Evolutionary conservation across 2,888 invertebrate genomes (phyloP), one percentile per base, ranked within the genome.

Genomic region (Argynnis bischoffii): DNA sequence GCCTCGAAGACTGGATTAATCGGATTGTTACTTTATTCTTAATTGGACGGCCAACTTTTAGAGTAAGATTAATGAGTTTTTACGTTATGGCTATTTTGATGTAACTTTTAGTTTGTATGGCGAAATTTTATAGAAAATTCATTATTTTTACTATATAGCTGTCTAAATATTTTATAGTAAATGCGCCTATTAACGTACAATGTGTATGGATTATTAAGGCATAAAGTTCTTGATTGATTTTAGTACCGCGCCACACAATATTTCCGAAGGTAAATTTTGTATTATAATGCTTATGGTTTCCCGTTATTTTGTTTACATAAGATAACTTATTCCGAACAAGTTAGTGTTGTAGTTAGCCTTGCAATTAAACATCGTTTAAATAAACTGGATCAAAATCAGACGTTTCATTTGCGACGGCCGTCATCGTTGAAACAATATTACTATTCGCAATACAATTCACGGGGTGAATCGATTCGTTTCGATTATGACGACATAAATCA

Each of bases 391-490:
- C 88, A 83, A 79, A 80, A 81, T 82, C 77, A 78, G 81, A 75
- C 81, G 65, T 77, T 82, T 78, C 77, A 85, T 85, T 89, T 85
- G 84, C 83, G 83, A 85, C 80, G 78, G 75, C 81, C 81, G 79
- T 77, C 81, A 78, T 76, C 73, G 78, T 83, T 86, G 84, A 89
- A 88, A 89, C 88, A 84, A 85, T 84, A 77, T 76, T 76, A 56
- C 60, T 75, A 66, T 77, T 82, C 79, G 83, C 87, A 87, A 88
- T 82, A 81, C 83, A 79, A 81, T 83, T 84, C 81, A 79, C 85
- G 83, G 81, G 74, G 75, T 77, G 79, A 91, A 92, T 90, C 86
- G 85, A 92, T 92, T 91, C 81, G 90, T 84, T 79, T 80, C 90
- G 85, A 84, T 77, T 41, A 78, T 73, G 78, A 75, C 76, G 74